Evolutionary conservation across 2,797 vertebrate species (phyloP).

Genomic region (Malurus splendens): DNA sequence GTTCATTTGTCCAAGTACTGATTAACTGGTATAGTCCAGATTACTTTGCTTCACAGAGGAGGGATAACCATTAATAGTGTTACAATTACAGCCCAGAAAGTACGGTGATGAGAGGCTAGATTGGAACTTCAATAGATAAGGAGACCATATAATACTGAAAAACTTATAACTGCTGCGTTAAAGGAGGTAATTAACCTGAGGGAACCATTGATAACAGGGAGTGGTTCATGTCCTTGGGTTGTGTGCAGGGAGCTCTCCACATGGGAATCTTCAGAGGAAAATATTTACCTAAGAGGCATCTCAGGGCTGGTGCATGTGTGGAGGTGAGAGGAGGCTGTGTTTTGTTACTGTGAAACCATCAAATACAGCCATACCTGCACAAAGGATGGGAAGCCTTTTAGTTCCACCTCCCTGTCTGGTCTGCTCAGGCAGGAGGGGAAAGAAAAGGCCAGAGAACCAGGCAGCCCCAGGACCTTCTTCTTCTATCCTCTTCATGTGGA

Average conservation of each 20-base stretch:
- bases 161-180: background rate
- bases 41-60: conserved; percentile 30
- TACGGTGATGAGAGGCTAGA: background rate
- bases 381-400: background rate
- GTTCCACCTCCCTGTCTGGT: background rate
- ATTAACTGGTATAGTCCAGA: conserved; percentile 51
- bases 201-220: background rate
- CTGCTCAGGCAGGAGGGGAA: background rate
- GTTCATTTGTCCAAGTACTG: conserved; percentile 40
- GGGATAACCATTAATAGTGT: conserved; percentile 1
- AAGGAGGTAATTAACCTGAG: background rate
- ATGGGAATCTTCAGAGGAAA: background rate
- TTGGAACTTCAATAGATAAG: background rate
- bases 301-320: background rate
- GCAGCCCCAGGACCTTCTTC: background rate
- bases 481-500: background rate
- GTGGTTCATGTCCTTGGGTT: background rate
- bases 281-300: background rate
- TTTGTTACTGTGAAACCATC: background rate
- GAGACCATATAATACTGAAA: background rate
- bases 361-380: background rate
- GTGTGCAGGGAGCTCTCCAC: fast-evolving
- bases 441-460: background rate
- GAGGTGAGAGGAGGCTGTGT: background rate
- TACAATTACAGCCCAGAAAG: conserved; percentile 20